Base-by-base conservation (phyloP, 1,140 invertebrate genomes). In the Agrypnia vestita region DNA sequence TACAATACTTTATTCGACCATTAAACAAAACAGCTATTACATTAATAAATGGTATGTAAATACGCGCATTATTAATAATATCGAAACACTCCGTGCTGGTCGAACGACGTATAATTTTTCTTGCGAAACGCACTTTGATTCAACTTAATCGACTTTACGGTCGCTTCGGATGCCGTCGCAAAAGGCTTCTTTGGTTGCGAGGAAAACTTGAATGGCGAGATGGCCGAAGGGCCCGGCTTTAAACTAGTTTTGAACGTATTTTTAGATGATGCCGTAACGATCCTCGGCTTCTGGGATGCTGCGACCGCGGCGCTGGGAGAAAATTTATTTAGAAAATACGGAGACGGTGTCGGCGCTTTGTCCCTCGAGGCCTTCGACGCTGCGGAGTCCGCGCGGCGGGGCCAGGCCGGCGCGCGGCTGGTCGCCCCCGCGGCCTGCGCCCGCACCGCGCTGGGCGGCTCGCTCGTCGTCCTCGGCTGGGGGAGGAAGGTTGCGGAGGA, bases 181-280 rank as follows among this genome's bases (percentile, higher is more conserved):
- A 17, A 56, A 8, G 44, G 53, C n/a, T 75, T 35, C 35, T 21
- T 75, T 74, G 51, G 44, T 44, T 35, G 35, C 6, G 55, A 56
- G 25, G 19, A 44, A 61, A 47, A 53, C 21, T 15, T 51, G 8
- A 47, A 12, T 35, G 76, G 61, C 17, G 47, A 15, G 10, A n/a
- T 69, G 19, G 0, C 13, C 15, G 64, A 47, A 69, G 64, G 12
- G 13, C 43, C 19, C 35, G 76, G 21, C 15, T 67, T 69, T 13
- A 77, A 67, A 47, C 44, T 69, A 69, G 43, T 69, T 51, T 19
- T 8, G 49, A 67, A 35, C n/a, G 21, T 77, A 67, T 69, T 77
- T 69, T 21, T 59, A 49, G 69, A 17, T 49, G 71, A 64, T 43
- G 69, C 72, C 35, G 51, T 47, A 17, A 17, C 13, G n/a, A 35